These are phyloP conservation scores for Eublepharis macularius DNA, from an alignment of 2,113 vertebrate genomes.

Conservation along the genomic window DNA sequence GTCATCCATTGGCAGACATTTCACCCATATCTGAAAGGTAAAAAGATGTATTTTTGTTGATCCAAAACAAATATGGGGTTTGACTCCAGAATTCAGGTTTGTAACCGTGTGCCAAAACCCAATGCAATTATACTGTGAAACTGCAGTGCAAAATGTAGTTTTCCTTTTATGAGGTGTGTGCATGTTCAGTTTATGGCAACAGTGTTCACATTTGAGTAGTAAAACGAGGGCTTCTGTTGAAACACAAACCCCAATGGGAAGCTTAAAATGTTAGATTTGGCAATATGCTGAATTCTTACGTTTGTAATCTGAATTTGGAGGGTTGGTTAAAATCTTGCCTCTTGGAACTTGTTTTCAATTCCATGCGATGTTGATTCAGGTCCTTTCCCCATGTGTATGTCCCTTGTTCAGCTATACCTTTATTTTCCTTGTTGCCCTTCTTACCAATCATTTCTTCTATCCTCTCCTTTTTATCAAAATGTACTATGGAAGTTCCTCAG, in stretches of 20 bases:
- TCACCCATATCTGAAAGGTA: background rate
- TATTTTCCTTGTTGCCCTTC: background rate
- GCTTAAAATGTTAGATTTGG: background rate
- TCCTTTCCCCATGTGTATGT: background rate
- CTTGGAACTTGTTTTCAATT: background rate
- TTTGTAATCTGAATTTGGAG: background rate
- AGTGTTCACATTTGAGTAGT: background rate
- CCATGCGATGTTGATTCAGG: background rate
- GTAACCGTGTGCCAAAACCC: background rate
- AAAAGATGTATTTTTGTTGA: background rate
- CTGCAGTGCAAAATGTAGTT: background rate
- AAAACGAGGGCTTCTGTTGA: no score
- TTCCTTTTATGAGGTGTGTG: background rate
- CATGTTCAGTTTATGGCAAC: background rate
- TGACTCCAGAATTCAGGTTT: background rate
- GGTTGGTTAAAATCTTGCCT: background rate
- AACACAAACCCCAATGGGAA: background rate
- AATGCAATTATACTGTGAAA: background rate
- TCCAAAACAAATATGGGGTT: background rate
- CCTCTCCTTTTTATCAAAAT: no score
- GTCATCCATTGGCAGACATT: background rate
- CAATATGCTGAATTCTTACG: background rate
- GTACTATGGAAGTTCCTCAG: no score
- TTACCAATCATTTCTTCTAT: no score
- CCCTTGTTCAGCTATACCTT: background rate